Evolutionary conservation across 2,113 vertebrate species (phyloP).

Genomic region (Oxyruncus cristatus): DNA sequence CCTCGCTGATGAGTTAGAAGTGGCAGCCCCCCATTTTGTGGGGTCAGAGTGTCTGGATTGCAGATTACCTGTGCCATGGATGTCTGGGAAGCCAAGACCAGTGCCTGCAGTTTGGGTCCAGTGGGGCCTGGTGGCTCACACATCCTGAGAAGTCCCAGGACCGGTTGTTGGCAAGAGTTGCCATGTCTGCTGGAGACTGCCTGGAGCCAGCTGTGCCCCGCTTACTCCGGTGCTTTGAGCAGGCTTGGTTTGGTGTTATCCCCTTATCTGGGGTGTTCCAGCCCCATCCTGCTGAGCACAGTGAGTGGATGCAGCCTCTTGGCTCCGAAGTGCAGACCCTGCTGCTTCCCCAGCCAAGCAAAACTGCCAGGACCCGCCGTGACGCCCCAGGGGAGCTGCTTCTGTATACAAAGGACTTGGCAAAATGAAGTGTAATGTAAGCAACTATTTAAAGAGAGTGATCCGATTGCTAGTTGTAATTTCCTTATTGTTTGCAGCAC

Average conservation of each 20-base stretch:
- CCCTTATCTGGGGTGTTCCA: not conserved
- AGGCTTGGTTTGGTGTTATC: not conserved
- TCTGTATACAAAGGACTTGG: not conserved
- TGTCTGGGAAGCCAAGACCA: not conserved
- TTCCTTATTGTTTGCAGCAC: slow-evolving; percentile 52
- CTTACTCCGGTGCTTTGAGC: not conserved
- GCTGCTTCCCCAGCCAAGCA: not conserved
- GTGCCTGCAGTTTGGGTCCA: not conserved
- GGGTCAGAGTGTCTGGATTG: not conserved
- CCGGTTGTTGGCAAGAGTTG: not conserved
- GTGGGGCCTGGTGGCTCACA: not conserved
- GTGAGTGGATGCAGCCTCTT: not conserved
- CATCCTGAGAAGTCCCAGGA: not conserved
- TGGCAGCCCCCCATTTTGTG: not conserved
- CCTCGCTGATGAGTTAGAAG: not conserved
- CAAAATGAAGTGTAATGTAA: slow-evolving; percentile 29
- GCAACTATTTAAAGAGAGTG: slow-evolving; percentile 14
- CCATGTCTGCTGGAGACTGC: not conserved
- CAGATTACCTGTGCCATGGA: fast-evolving
- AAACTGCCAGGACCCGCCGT: not conserved
- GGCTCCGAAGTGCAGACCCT: not conserved
- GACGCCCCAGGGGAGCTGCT: not conserved
- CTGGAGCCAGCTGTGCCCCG: not conserved
- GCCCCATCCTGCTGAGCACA: not conserved
- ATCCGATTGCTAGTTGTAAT: slow-evolving; percentile 22